Conservation (phyloP, 2,797 vertebrate genomes). For the Hylomyscus alleni region DNA sequence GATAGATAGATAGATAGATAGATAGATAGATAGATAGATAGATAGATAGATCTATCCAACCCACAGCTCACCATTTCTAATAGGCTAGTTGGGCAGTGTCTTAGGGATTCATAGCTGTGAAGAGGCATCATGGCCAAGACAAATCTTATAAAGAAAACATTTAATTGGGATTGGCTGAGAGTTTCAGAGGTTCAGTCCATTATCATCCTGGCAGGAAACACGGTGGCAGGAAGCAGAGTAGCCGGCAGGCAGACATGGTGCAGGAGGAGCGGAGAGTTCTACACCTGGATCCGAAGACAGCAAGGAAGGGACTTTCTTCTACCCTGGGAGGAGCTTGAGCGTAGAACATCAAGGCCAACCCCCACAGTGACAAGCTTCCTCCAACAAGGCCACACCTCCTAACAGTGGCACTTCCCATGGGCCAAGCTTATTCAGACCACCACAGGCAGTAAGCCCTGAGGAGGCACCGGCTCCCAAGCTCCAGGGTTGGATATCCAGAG, state of each 20-base stretch:
- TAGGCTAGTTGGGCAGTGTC: not conserved
- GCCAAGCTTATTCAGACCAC: not conserved
- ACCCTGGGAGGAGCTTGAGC: not conserved
- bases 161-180: not conserved
- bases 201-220: not conserved
- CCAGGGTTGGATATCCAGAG: not conserved
- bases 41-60: not conserved
- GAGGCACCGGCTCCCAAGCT: not conserved
- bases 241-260: not conserved
- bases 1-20: not conserved
- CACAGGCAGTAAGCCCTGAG: not conserved
- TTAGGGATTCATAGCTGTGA: not conserved
- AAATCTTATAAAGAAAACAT: not conserved
- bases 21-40: not conserved
- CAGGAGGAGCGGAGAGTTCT: not conserved
- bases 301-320: not conserved
- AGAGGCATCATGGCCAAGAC: not conserved
- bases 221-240: too few species aligned
- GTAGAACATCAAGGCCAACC: not conserved
- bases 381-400: not conserved
- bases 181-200: not conserved
- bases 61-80: not conserved
- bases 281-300: not conserved
- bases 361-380: not conserved
- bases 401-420: not conserved